Conservation (phyloP, 1,140 invertebrate species). For the Galendromus occidentalis region DNA sequence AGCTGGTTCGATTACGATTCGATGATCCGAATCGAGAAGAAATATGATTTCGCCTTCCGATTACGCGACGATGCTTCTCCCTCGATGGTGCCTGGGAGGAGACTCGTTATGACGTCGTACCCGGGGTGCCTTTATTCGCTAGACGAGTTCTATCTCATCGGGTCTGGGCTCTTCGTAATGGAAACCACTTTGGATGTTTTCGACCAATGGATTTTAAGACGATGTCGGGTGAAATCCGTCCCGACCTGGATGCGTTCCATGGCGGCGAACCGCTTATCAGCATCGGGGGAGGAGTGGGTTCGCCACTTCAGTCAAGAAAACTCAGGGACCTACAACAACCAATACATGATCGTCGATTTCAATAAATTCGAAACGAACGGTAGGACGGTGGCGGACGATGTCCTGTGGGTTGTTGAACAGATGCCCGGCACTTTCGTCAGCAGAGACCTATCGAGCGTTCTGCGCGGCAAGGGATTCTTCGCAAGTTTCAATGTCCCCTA, state of each 20-base stretch:
- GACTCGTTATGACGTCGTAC: constrained; percentile 15
- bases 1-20: constrained; percentile 27
- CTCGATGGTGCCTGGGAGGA: background rate
- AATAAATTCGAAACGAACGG: constrained; percentile 22
- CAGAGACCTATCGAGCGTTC: constrained; percentile 23
- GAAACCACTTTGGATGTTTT: constrained; percentile 28
- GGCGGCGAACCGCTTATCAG: constrained; percentile 27
- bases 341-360: constrained; percentile 29
- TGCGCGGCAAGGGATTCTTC: constrained; percentile 26
- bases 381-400: constrained; percentile 21
- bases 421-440: constrained; percentile 25
- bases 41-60: constrained; percentile 26
- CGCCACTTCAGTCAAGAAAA: constrained; percentile 23
- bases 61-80: constrained; percentile 14
- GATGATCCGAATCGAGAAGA: constrained; percentile 28
- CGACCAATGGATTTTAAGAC: constrained; percentile 23
- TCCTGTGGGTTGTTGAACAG: constrained; percentile 29
- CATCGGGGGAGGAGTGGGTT: constrained; percentile 24
- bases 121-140: constrained; percentile 27
- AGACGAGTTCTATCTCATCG: constrained; percentile 28
- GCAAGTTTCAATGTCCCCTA: constrained; percentile 29
- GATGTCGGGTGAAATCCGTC: constrained; percentile 22
- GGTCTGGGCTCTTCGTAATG: constrained; percentile 25
- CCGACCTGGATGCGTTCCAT: constrained; percentile 26
- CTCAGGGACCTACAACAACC: constrained; percentile 30